phyloP scores from a whole-genome alignment of 2,797 vertebrate species.

The Paratrypauchen microcephalus region DNA sequence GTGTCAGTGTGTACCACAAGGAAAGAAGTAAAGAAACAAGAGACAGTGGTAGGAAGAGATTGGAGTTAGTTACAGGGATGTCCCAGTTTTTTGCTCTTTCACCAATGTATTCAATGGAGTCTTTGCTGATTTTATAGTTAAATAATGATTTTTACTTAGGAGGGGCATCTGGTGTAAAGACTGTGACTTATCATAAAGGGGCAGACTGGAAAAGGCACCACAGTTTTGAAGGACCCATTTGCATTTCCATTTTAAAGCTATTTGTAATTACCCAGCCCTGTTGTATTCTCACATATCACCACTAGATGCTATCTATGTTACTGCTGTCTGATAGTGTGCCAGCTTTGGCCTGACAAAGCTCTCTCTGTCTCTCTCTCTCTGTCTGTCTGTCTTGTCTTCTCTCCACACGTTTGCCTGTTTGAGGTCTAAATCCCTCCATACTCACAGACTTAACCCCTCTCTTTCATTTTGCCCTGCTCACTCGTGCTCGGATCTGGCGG shows the following conservation, averaged over 20 bases:
- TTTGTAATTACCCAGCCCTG: no score
- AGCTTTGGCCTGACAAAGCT: background rate
- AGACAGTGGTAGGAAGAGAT: slow-evolving; percentile 21
- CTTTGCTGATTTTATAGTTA: background rate
- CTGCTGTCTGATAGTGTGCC: no score
- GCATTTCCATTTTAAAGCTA: no score
- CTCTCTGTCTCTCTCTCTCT: background rate
- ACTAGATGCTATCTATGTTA: no score
- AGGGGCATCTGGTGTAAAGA: no score
- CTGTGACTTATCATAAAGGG: no score
- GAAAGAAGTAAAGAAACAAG: slow-evolving; percentile 20
- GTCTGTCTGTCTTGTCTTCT: slow-evolving; percentile 8
- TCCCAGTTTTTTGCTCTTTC: slow-evolving; percentile 39
- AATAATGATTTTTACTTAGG: no score
- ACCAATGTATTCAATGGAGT: slow-evolving; percentile 29
- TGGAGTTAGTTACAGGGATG: slow-evolving; percentile 25
- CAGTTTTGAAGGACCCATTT: no score
- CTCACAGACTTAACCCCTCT: slow-evolving; percentile 78
- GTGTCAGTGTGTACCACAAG: slow-evolving; percentile 31
- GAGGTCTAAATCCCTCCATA: slow-evolving; percentile 80
- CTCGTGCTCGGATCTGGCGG: slow-evolving; percentile 66
- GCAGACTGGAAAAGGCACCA: no score
- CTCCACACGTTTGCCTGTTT: slow-evolving; percentile 53
- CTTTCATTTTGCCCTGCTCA: slow-evolving; percentile 75
- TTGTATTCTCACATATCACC: no score